Percentiles rank a stretch among this genome's conserved stretches.
These are phyloP conservation scores for Pogona vitticeps DNA, from an alignment of 2,113 vertebrate species.

Conservation along the genomic window DNA sequence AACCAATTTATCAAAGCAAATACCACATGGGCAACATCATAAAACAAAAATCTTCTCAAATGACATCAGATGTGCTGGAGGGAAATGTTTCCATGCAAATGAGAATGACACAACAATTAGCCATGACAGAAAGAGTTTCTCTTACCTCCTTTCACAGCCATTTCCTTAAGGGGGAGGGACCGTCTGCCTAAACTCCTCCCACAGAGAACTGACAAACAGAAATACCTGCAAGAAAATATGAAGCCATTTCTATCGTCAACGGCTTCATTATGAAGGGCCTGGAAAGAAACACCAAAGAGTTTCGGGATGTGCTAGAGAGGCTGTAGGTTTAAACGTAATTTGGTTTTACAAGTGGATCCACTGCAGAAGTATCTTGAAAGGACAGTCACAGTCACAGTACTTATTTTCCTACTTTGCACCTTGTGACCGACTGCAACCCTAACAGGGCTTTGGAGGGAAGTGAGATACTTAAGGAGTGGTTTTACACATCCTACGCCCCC, in stretches of 20 bases:
- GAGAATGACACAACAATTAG: background rate
- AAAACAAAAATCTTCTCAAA: background rate
- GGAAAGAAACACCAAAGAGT: background rate
- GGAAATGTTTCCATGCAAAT: background rate
- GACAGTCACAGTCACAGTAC: background rate
- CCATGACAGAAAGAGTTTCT: background rate
- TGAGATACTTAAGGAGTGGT: too few relatives aligned
- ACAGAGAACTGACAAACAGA: background rate
- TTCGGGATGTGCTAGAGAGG: background rate
- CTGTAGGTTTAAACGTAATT: background rate
- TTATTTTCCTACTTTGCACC: background rate
- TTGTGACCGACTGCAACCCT: too few relatives aligned
- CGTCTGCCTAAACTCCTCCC: too few relatives aligned
- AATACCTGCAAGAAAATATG: background rate
- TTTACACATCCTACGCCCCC: background rate
- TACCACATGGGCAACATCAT: too few relatives aligned
- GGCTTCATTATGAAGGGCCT: background rate
- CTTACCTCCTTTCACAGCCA: background rate
- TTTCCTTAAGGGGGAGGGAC: too few relatives aligned
- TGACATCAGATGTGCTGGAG: background rate
- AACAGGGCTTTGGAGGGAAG: too few relatives aligned
- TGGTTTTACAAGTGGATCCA: background rate
- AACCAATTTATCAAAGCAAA: background rate
- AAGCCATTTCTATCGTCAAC: too few relatives aligned
- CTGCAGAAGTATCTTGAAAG: background rate